These are phyloP conservation scores for Ptychochromis oligacanthus DNA, from an alignment of 2,113 vertebrate genomes.

Conservation along the genomic window DNA sequence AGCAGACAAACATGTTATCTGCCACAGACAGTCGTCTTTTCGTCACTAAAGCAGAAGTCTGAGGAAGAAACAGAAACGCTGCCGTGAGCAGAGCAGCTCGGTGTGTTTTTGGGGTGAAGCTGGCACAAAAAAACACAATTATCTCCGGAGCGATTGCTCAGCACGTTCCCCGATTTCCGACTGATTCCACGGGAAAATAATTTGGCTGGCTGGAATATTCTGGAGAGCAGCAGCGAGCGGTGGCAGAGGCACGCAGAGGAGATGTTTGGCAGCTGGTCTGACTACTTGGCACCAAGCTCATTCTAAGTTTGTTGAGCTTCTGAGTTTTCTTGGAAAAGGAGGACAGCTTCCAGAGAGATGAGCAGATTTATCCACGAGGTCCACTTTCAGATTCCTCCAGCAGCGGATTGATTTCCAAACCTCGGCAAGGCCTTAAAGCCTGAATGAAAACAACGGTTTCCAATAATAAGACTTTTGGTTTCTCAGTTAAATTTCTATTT, in stretches of 20 bases:
- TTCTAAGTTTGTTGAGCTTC: constrained; percentile 33
- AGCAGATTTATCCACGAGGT: not conserved
- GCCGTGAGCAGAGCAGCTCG: constrained; percentile 16
- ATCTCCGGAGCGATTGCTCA: constrained; percentile 47
- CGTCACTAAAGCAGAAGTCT: constrained; percentile 52
- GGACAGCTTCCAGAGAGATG: not conserved
- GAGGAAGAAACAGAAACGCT: constrained; percentile 9
- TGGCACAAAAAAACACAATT: constrained; percentile 42
- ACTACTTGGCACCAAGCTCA: not conserved
- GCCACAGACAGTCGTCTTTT: constrained; percentile 51
- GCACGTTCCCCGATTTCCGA: constrained; percentile 43
- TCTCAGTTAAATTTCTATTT: not conserved
- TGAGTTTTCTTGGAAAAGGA: constrained; percentile 21
- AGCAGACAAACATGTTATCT: constrained; percentile 41
- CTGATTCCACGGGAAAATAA: constrained; percentile 39
- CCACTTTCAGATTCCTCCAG: constrained; percentile 3
- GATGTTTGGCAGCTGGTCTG: constrained; percentile 35
- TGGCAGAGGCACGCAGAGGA: constrained; percentile 16
- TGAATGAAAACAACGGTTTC: not conserved
- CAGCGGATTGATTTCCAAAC: not conserved
- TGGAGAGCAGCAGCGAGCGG: not conserved
- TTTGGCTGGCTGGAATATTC: constrained; percentile 38
- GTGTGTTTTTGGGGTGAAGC: constrained; percentile 11
- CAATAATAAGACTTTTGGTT: not conserved
- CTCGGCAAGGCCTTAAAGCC: not conserved